Conservation (phyloP, 1,140 invertebrate genomes). For the Sycobia sp. region DNA sequence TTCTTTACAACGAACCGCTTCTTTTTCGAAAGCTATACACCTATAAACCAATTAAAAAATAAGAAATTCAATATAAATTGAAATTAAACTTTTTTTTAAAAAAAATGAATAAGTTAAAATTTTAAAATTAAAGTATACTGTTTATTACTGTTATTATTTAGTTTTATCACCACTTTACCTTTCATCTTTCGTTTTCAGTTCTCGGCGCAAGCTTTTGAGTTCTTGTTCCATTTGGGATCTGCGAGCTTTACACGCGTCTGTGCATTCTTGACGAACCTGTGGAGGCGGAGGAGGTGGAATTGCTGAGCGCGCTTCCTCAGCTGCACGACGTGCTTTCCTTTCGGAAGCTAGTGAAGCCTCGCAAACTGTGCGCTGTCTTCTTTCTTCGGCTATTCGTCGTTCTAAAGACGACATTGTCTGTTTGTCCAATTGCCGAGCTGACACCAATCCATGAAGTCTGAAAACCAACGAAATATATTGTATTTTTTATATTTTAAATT, state of each 20-base stretch:
- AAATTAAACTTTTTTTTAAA: neutral
- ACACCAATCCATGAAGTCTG: constrained; percentile 74
- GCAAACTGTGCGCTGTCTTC: constrained; percentile 72
- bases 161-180: constrained; percentile 57
- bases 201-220: constrained; percentile 73
- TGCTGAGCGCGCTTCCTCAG: constrained; percentile 60
- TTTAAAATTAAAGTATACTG: neutral
- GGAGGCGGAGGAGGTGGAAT: constrained; percentile 54
- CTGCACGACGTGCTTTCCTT: constrained; percentile 66
- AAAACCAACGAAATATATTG: constrained; percentile 2
- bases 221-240: constrained; percentile 80
- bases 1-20: constrained; percentile 66
- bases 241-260: constrained; percentile 75
- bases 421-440: constrained; percentile 78
- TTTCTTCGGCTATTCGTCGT: constrained; percentile 82
- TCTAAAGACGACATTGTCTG: constrained; percentile 77
- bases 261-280: constrained; percentile 69
- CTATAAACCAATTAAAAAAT: constrained; percentile 29
- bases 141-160: too few species aligned
- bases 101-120: neutral
- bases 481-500: too few species aligned
- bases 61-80: neutral
- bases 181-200: constrained; percentile 79
- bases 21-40: constrained; percentile 53
- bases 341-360: constrained; percentile 81